Evolutionary conservation across 2,797 vertebrate species (phyloP), one percentile per base, ranked within the genome.

Genomic region (Nyctalus aviator): DNA sequence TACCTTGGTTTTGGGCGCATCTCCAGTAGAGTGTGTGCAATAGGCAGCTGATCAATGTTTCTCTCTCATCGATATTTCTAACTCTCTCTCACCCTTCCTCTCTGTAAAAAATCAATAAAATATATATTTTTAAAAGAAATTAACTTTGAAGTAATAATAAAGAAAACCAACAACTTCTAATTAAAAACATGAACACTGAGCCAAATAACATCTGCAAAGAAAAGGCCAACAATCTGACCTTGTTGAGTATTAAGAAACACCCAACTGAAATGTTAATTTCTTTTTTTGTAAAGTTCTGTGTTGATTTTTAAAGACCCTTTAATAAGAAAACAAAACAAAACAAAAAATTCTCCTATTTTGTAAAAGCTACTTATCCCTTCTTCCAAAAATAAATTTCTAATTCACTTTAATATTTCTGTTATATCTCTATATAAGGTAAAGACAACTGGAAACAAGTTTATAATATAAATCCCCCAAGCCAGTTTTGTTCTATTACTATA

Each of bases 131-230:
- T 6, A 6, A 13, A 59, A 59, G 27, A 79, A 87, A 71, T 69
- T 62, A 77, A 37, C 57, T 83, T 71, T 53, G 44, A 75, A n/a
- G 8, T 30, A 62, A 62, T 62, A 62, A 30, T 75, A 41, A 64
- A 57, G 88, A 82, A 83, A 37, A 5, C 25, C 25, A 62, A 35
- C 11, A 69, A 37, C 18, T 37, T 77, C 21, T 2, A 37, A 69
- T 10, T 37, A 23, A 69, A 69, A 68, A 75, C 17, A 77, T 77
- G 23, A 77, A 53, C n/a, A 20, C 18, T 77, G 64, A 90, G 23
- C 71, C 30, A 91, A 84, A 21, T 84, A 84, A 88, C 64, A 92
- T 32, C 48, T 87, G 57, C 85, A 90, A 68, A 78, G 35, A 59
- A 88, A 91, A 82, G 9, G 18, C 14, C 50, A 83, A 48, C 20